Conservation (phyloP, 1,140 invertebrate genomes). For the Leptinotarsa undecemlineata region DNA sequence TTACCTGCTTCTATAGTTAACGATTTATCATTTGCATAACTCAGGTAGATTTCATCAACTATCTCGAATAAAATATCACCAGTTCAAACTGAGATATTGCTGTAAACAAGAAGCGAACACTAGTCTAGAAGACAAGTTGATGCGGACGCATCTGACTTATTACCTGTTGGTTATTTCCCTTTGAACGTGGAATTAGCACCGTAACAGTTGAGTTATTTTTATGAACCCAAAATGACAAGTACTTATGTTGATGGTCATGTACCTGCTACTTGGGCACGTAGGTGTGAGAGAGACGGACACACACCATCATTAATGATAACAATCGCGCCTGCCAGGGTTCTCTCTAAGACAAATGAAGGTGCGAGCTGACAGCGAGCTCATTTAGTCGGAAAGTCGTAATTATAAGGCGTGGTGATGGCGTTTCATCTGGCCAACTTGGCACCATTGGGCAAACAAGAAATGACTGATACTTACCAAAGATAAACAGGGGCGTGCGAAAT, state of each 20-base stretch:
- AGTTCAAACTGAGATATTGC: constrained; percentile 3
- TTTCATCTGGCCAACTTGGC: constrained; percentile 35
- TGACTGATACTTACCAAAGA: constrained; percentile 21
- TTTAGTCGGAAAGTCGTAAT: constrained; percentile 56
- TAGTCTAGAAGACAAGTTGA: constrained; percentile 16
- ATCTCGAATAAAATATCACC: neutral
- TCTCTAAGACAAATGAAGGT: constrained; percentile 53
- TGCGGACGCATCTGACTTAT: constrained; percentile 10
- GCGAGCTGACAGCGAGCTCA: constrained; percentile 54
- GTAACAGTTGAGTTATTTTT: constrained; percentile 48
- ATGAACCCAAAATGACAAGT: constrained; percentile 30
- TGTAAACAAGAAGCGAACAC: constrained; percentile 15
- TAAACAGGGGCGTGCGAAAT: constrained; percentile 4
- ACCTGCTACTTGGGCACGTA: constrained; percentile 18
- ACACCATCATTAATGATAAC: constrained; percentile 47
- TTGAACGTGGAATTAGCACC: constrained; percentile 39
- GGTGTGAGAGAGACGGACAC: constrained; percentile 36
- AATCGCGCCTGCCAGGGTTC: constrained; percentile 49
- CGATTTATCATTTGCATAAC: neutral
- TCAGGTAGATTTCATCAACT: neutral
- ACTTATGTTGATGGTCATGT: constrained; percentile 27
- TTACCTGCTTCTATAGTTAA: too few species aligned
- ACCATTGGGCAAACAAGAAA: constrained; percentile 46
- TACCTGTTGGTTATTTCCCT: constrained; percentile 29
- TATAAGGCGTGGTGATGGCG: constrained; percentile 53